phyloP scores from a whole-genome alignment of 2,113 vertebrate species.

The Turnix velox region DNA sequence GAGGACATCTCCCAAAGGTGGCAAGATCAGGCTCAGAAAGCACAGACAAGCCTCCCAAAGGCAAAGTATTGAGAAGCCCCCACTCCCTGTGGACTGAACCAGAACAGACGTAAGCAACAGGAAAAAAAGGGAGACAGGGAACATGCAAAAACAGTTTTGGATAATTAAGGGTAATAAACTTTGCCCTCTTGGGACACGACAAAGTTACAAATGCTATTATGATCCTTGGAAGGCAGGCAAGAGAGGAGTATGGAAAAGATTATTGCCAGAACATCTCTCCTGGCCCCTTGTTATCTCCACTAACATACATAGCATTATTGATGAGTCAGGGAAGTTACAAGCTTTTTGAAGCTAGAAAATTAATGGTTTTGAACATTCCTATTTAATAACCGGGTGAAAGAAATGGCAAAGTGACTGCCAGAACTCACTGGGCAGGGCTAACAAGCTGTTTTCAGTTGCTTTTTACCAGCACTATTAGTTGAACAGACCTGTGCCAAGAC shows the following conservation, averaged over 20 bases:
- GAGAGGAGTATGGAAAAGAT: neutral
- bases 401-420: neutral
- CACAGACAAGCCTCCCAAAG: neutral
- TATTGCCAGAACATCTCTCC: neutral
- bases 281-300: neutral
- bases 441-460: conserved; percentile 13
- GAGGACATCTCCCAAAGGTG: neutral
- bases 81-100: neutral
- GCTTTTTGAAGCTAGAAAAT: neutral
- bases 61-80: neutral
- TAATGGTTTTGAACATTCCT: neutral
- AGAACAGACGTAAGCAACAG: neutral
- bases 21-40: neutral
- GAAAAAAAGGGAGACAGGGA: neutral
- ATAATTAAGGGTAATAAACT: neutral
- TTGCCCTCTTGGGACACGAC: neutral
- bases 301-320: neutral
- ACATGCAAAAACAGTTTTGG: neutral
- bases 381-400: neutral
- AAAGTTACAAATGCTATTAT: neutral
- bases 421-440: neutral
- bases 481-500: neutral
- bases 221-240: neutral
- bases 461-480: neutral
- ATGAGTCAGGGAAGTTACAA: neutral